Percentiles rank a stretch among this genome's conserved stretches.
Evolutionary conservation across 2,888 invertebrate species (phyloP).

Genomic region (Labia minor): DNA sequence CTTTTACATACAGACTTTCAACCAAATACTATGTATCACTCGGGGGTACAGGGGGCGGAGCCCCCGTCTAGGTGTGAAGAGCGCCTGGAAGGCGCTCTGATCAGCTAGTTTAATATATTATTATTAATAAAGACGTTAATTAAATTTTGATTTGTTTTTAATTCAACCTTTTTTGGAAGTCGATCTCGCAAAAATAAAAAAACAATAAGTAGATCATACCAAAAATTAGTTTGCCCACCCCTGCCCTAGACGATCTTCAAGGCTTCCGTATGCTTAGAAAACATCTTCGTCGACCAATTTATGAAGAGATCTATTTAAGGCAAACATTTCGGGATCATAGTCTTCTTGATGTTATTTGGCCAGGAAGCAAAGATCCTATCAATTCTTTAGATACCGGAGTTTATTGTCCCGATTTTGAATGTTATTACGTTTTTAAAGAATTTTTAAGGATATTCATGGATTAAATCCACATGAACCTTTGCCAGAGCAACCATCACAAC

Average conservation of each 20-base stretch:
- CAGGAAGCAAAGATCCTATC: slow-evolving; percentile 43
- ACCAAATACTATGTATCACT: too few species aligned
- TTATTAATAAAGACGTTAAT: too few species aligned
- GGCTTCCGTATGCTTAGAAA: slow-evolving; percentile 44
- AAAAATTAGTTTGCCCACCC: too few species aligned
- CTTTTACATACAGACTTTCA: too few species aligned
- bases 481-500: not conserved
- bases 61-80: too few species aligned
- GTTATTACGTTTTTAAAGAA: slow-evolving; percentile 72
- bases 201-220: too few species aligned
- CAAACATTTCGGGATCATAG: slow-evolving; percentile 76
- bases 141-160: too few species aligned
- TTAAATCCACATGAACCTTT: slow-evolving; percentile 36
- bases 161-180: too few species aligned
- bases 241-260: slow-evolving; percentile 36
- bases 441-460: slow-evolving; percentile 70
- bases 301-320: slow-evolving; percentile 61
- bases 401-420: slow-evolving; percentile 75
- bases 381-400: slow-evolving; percentile 46
- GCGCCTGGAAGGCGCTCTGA: too few species aligned
- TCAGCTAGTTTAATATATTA: too few species aligned
- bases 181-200: too few species aligned
- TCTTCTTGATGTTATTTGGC: slow-evolving; percentile 80
- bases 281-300: slow-evolving; percentile 60
- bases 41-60: too few species aligned